Evolutionary conservation across 2,797 vertebrate species (phyloP).

Genomic region (Anguilla megastoma): DNA sequence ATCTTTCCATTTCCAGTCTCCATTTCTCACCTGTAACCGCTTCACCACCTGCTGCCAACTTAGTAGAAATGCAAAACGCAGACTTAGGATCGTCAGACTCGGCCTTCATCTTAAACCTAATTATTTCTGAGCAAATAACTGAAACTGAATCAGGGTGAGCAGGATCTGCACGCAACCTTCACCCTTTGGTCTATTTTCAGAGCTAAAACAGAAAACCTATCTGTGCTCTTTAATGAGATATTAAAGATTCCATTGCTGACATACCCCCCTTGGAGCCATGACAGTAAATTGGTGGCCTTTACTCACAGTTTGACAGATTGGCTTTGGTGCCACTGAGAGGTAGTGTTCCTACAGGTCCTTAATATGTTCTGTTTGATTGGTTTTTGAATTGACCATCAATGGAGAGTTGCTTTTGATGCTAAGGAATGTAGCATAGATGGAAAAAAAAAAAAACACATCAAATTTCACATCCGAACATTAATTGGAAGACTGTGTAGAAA

Average conservation of each 20-base stretch:
- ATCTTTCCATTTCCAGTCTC: background rate
- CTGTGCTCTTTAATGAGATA: background rate
- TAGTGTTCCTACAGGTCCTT: background rate
- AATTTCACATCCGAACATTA: background rate
- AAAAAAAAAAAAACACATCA: background rate
- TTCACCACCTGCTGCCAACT: background rate
- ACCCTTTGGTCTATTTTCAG: background rate
- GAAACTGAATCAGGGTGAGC: background rate
- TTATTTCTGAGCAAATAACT: background rate
- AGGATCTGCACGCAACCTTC: background rate
- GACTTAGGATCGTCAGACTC: background rate
- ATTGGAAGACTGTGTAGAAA: background rate
- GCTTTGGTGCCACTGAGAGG: background rate
- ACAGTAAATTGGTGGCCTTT: background rate
- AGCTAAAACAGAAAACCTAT: background rate
- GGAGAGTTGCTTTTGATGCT: background rate
- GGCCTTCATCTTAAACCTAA: background rate
- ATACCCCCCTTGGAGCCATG: background rate
- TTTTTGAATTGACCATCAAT: background rate
- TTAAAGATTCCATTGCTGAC: background rate
- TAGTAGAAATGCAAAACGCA: background rate
- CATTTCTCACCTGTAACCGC: background rate
- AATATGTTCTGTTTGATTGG: background rate
- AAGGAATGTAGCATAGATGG: background rate
- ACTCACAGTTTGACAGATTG: background rate